These are phyloP conservation scores for Andrena haemorrhoa DNA, from an alignment of 2,888 invertebrate genomes.

Conservation along the genomic window DNA sequence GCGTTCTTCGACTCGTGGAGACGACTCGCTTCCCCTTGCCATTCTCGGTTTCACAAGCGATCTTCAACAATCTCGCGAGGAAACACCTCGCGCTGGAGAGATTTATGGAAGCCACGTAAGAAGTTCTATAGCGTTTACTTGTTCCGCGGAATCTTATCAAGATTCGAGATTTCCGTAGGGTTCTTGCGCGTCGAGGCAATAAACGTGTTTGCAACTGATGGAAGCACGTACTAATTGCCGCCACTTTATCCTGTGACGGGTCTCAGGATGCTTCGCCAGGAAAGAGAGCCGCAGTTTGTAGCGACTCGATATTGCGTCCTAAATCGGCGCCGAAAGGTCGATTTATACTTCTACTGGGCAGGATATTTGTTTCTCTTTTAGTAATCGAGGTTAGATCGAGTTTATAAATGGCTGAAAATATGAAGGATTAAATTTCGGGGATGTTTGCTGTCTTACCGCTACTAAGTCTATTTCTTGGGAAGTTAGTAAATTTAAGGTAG, in stretches of 20 bases:
- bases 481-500: no score
- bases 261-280: conserved; percentile 16
- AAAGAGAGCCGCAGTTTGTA: neutral
- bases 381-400: conserved; percentile 5
- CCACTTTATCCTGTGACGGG: conserved; percentile 39
- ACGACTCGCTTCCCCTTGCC: conserved; percentile 15
- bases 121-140: conserved; percentile 62
- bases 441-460: no score
- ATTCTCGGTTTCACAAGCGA: conserved; percentile 43
- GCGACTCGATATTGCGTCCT: conserved; percentile 7
- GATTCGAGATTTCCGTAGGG: conserved; percentile 53
- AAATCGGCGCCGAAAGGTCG: neutral
- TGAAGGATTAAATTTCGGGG: neutral
- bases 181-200: conserved; percentile 44
- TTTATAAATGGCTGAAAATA: conserved; percentile 1
- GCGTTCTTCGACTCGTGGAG: no score
- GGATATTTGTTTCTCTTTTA: neutral
- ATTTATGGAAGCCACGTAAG: conserved; percentile 65
- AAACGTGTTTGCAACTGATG: conserved; percentile 57
- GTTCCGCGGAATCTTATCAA: conserved; percentile 63
- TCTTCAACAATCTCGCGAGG: conserved; percentile 62
- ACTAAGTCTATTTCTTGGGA: no score
- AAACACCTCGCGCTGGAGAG: conserved; percentile 58
- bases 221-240: conserved; percentile 54
- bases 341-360: no score